Percentiles rank a stretch among this genome's conserved stretches.
phyloP scores from a whole-genome alignment of 2,113 vertebrate genomes.

The Pundamilia nyererei region DNA sequence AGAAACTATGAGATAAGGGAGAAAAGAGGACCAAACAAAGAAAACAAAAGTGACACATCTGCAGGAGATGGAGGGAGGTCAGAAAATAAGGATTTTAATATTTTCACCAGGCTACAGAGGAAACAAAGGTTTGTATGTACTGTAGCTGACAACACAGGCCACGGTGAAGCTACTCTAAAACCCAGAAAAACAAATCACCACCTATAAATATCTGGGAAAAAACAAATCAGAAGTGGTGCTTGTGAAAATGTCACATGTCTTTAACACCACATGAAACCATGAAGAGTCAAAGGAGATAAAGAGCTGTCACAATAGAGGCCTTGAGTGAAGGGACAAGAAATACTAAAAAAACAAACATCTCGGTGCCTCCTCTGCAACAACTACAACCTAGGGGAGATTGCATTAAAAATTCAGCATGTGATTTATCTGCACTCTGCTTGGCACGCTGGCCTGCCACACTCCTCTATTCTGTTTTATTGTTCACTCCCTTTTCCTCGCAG shows the following conservation, averaged over 20 bases:
- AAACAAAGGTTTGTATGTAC: slow-evolving; percentile 7
- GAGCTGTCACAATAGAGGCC: background rate
- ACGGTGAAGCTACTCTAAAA: background rate
- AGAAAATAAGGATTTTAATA: background rate
- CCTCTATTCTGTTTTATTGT: slow-evolving; percentile 41
- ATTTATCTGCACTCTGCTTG: slow-evolving; percentile 60
- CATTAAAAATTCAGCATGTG: slow-evolving; percentile 66
- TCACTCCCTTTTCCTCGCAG: background rate
- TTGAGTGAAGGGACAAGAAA: slow-evolving; percentile 6
- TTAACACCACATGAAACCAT: background rate
- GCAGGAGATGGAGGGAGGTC: background rate
- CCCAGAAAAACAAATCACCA: background rate
- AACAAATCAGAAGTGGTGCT: background rate
- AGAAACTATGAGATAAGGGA: background rate
- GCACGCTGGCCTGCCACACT: slow-evolving; percentile 22
- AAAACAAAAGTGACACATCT: background rate
- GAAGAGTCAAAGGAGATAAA: background rate
- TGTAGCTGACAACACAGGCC: background rate
- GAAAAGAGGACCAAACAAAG: background rate
- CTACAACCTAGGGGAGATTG: slow-evolving; percentile 43
- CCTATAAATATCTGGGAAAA: background rate
- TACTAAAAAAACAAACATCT: background rate
- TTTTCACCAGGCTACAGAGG: background rate
- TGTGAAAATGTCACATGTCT: background rate
- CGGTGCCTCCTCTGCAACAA: slow-evolving; percentile 23